These are phyloP conservation scores for Agapornis roseicollis DNA, from an alignment of 2,113 vertebrate genomes.

Conservation along the genomic window DNA sequence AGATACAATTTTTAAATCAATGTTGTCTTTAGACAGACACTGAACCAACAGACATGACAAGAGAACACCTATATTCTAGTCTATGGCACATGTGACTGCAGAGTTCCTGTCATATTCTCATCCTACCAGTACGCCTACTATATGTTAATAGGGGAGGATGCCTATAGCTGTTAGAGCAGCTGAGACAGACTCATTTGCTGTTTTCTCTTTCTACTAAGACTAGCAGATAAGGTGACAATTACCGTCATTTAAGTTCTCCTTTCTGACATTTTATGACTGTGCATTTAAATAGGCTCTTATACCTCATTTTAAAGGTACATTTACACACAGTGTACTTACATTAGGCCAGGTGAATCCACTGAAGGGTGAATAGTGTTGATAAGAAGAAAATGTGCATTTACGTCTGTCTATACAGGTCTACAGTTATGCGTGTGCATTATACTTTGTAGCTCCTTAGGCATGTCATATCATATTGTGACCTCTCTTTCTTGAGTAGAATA, in stretches of 20 bases:
- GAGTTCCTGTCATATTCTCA: neutral
- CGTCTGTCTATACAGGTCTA: neutral
- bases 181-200: neutral
- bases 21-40: neutral
- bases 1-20: neutral
- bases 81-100: neutral
- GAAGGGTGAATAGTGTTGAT: neutral
- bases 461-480: neutral
- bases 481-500: neutral
- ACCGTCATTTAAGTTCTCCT: neutral
- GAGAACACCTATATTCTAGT: neutral
- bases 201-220: neutral
- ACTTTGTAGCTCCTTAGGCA: neutral
- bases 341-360: neutral
- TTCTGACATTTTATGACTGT: neutral
- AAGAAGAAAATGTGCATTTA: neutral
- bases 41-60: neutral
- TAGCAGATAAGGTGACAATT: neutral
- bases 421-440: neutral
- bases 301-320: neutral
- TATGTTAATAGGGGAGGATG: neutral
- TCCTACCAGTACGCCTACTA: neutral
- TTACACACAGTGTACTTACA: neutral
- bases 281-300: neutral
- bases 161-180: neutral